Evolutionary conservation across 2,888 invertebrate genomes (phyloP), one percentile per base, ranked within the genome.

Genomic region (Omphaloscelis lunosa): DNA sequence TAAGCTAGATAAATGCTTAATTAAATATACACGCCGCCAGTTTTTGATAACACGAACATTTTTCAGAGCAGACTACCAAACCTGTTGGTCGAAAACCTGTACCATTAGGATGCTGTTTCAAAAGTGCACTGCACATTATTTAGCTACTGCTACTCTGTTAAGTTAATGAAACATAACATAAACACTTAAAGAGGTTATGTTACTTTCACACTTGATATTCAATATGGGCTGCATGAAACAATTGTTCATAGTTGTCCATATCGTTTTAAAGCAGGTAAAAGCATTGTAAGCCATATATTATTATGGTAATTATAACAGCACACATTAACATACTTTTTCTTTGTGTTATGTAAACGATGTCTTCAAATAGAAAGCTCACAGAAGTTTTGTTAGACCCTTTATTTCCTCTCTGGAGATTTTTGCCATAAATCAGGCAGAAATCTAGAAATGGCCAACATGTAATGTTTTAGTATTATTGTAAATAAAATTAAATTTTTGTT

Each of bases 11-110:
- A 69, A 61, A 69, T 51, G 41, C 41, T 65, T 63, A 73, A 70
- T 65, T 67, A 80, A 68, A 68, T 76, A 82, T 17, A 65, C 41
- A 62, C 56, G n/a, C 45, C 53, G 53, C 58, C 76, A 70, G 45
- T 34, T 70, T 75, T 56, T 51, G 79, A 82, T 72, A 79, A 79
- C 58, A 71, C 20, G n/a, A 69, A 39, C 15, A 58, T 79, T 78
- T 79, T 79, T 34, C 34, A 53, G 41, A 34, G 59, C 41, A 27
- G 29, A 17, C n/a, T 27, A 59, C 0, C 5, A 53, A 72, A 78
- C 65, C 34, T 41, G 72, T 58, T 72, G 4, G 51, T 27, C 27
- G 34, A 65, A 65, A 78, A 58, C 58, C 51, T 23, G 51, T 77
- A n/a, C 71, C 1, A 58, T n/a, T 3, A 70, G n/a, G 17, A n/a